Conservation (phyloP, 2,888 invertebrate species). For the Allophyes oxyacanthae region DNA sequence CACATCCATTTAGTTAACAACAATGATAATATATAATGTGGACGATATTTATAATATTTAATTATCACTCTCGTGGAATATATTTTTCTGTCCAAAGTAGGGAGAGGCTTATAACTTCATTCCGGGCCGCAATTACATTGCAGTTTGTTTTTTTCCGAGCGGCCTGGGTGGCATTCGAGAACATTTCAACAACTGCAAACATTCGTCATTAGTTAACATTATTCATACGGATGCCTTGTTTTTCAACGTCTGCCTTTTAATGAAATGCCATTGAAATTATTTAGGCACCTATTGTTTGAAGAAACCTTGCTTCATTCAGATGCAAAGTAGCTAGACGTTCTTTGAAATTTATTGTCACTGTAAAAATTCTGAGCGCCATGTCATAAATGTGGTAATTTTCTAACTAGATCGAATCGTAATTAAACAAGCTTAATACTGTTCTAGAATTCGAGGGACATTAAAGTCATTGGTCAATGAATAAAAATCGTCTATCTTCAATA, state of each 20-base stretch:
- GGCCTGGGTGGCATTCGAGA: slow-evolving; percentile 64
- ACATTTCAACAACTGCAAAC: slow-evolving; percentile 77
- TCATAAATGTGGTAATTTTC: slow-evolving; percentile 5
- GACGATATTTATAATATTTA: slow-evolving; percentile 34
- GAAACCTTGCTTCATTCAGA: slow-evolving; percentile 41
- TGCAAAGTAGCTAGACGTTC: slow-evolving; percentile 36
- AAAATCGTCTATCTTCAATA: background rate
- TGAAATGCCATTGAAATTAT: slow-evolving; percentile 63
- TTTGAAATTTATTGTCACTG: slow-evolving; percentile 18
- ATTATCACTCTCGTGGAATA: slow-evolving; percentile 42
- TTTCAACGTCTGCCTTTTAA: slow-evolving; percentile 79
- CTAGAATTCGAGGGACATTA: slow-evolving; percentile 1
- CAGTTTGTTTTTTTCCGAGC: slow-evolving; percentile 67
- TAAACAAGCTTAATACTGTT: slow-evolving; percentile 13
- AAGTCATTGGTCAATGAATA: slow-evolving; percentile 1
- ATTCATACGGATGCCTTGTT: slow-evolving; percentile 76
- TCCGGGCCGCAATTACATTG: slow-evolving; percentile 76
- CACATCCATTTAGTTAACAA: slow-evolving; percentile 38
- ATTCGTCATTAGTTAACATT: slow-evolving; percentile 81
- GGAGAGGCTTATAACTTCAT: slow-evolving; percentile 76
- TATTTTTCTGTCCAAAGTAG: slow-evolving; percentile 44
- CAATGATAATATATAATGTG: slow-evolving; percentile 36
- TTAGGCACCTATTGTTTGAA: slow-evolving; percentile 48
- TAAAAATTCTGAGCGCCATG: slow-evolving; percentile 14
- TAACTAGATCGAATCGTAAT: slow-evolving; percentile 11